Conservation (phyloP, 2,797 vertebrate genomes). For the Sebastes baramenuke region DNA sequence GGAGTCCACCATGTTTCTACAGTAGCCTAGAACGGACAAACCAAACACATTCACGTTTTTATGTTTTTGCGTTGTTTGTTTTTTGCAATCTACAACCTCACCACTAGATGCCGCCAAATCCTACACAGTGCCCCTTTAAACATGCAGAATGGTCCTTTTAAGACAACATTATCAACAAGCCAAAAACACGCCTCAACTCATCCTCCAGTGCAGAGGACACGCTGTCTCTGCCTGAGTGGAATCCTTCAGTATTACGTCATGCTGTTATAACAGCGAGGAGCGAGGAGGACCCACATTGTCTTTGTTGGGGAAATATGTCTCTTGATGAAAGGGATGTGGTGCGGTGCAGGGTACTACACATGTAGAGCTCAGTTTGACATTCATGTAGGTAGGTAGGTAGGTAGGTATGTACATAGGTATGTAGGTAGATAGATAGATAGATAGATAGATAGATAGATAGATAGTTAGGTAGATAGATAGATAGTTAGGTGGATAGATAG, state of each 20-base stretch:
- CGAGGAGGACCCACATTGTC: not conserved
- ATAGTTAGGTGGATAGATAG: no score
- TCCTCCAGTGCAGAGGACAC: not conserved
- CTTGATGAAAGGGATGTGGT: not conserved
- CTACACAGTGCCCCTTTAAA: not conserved
- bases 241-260: not conserved
- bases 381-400: no score
- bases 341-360: not conserved
- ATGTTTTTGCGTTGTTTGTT: no score
- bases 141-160: not conserved
- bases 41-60: no score
- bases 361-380: not conserved
- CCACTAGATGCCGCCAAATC: no score
- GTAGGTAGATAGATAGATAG: no score
- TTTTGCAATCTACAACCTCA: no score
- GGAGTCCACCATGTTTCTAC: no score
- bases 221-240: not conserved
- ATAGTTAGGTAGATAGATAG: no score
- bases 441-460: no score
- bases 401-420: no score
- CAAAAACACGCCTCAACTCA: not conserved
- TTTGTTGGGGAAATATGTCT: not conserved
- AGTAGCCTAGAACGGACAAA: not conserved
- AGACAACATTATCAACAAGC: no score
- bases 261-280: not conserved